Percentiles rank a stretch among this genome's conserved stretches.
Evolutionary conservation across 2,888 invertebrate species (phyloP).

Genomic region (Epirrita christyi): DNA sequence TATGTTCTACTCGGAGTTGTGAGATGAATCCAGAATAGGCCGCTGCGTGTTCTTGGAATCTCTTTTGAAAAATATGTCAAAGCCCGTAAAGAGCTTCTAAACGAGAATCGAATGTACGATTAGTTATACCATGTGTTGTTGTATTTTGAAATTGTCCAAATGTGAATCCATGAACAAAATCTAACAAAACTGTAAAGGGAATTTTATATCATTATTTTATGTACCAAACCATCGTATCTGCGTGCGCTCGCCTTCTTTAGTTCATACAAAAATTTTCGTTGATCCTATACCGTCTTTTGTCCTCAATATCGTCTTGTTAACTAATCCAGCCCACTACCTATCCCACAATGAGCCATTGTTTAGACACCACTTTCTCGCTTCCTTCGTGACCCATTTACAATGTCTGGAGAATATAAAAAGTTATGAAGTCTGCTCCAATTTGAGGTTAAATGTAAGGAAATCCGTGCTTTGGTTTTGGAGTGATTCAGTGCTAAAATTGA

Average conservation of each 20-base stretch:
- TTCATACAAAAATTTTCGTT: too few relatives aligned
- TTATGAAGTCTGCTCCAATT: slow-evolving; percentile 38
- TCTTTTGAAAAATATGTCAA: slow-evolving; percentile 63
- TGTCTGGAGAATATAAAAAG: slow-evolving; percentile 37
- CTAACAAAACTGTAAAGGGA: too few relatives aligned
- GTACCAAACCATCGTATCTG: too few relatives aligned
- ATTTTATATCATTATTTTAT: too few relatives aligned
- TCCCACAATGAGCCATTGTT: slow-evolving; percentile 31
- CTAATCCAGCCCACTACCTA: slow-evolving; percentile 8
- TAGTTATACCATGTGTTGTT: slow-evolving; percentile 6
- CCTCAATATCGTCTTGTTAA: not conserved
- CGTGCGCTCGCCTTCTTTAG: too few relatives aligned
- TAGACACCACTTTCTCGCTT: slow-evolving; percentile 12
- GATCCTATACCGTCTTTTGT: too few relatives aligned
- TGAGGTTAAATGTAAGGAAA: slow-evolving; percentile 33
- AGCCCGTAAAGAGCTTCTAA: slow-evolving; percentile 55
- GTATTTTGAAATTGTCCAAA: too few relatives aligned
- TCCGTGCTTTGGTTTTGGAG: slow-evolving; percentile 26
- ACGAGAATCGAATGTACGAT: slow-evolving; percentile 53
- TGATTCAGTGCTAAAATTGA: slow-evolving; percentile 29
- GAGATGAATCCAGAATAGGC: slow-evolving; percentile 60
- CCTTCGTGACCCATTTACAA: slow-evolving; percentile 25
- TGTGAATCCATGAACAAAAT: too few relatives aligned
- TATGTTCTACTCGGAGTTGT: slow-evolving; percentile 46
- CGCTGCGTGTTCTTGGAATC: slow-evolving; percentile 39